Conservation (phyloP, 35 echinoderm and acorn worm genomes). For the Eucidaris tribuloides region DNA sequence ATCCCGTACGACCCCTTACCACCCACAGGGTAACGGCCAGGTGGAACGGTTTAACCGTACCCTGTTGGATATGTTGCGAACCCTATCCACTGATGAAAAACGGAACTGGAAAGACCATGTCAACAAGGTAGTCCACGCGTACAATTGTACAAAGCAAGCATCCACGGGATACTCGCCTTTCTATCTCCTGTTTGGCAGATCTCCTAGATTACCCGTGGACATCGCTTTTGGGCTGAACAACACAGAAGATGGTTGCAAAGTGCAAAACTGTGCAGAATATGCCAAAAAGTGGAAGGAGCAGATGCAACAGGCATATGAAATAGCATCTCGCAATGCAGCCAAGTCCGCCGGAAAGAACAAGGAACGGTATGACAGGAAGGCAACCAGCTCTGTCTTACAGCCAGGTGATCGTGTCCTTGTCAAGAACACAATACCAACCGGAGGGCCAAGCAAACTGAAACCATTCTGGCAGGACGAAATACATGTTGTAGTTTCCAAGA, state of each 20-base stretch:
- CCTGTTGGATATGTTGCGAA: slow-evolving; percentile 3
- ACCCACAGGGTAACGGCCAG: slow-evolving; percentile 44
- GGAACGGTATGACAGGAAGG: too few relatives aligned
- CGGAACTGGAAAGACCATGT: slow-evolving; percentile 26
- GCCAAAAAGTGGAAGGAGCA: not conserved
- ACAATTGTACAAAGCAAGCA: slow-evolving; percentile 55
- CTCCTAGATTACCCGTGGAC: not conserved
- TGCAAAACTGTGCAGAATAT: not conserved
- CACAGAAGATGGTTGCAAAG: not conserved
- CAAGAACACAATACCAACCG: too few relatives aligned
- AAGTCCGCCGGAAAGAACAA: too few relatives aligned
- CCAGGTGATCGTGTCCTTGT: too few relatives aligned
- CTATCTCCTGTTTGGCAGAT: not conserved
- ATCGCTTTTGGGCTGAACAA: not conserved
- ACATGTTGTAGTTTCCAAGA: too few relatives aligned
- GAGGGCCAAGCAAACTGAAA: too few relatives aligned
- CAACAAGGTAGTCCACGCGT: slow-evolving; percentile 61
- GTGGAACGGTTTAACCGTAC: slow-evolving; percentile 41
- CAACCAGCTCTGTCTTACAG: too few relatives aligned
- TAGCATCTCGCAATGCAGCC: too few relatives aligned
- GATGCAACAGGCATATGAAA: not conserved
- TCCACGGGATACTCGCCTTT: slow-evolving; percentile 14
- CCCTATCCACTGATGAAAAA: not conserved
- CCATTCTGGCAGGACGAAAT: too few relatives aligned
- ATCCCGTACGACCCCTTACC: slow-evolving; percentile 35